These are phyloP conservation scores for Diorhabda elongata DNA, from an alignment of 1,140 invertebrate genomes.

Conservation along the genomic window DNA sequence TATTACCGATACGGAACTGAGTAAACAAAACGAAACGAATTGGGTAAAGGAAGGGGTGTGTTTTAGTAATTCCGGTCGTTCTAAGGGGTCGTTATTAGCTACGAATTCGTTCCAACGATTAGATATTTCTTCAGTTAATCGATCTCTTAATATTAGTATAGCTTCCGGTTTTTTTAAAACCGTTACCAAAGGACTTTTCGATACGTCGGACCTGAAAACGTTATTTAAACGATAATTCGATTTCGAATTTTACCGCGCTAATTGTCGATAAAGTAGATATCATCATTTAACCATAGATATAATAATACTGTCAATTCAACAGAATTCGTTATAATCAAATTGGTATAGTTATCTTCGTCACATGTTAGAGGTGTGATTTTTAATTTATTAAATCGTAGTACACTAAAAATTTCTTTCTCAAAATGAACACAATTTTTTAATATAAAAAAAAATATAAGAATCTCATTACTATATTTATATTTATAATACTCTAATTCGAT, in stretches of 20 bases:
- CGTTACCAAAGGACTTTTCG: constrained; percentile 53
- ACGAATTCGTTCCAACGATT: constrained; percentile 78
- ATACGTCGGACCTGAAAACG: constrained; percentile 12
- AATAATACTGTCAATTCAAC: not conserved
- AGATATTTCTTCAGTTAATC: constrained; percentile 62
- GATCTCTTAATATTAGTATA: constrained; percentile 61
- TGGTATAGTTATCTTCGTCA: too few species aligned
- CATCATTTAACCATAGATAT: not conserved
- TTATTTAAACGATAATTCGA: not conserved
- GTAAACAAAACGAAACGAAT: constrained; percentile 55
- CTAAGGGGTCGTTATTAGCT: constrained; percentile 69
- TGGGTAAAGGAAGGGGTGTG: constrained; percentile 56
- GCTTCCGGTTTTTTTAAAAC: constrained; percentile 60
- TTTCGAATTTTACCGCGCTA: not conserved
- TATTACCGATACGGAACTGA: constrained; percentile 55
- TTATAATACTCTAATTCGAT: too few species aligned
- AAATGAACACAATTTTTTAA: too few species aligned
- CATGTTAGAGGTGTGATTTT: too few species aligned
- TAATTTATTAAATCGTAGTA: too few species aligned
- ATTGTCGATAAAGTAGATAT: not conserved
- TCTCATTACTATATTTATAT: too few species aligned
- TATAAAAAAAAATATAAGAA: too few species aligned
- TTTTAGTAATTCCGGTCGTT: constrained; percentile 63
- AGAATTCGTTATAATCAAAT: too few species aligned
- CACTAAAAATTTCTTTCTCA: too few species aligned